Conservation (phyloP, 2,888 invertebrate genomes). For the Epistrophella euchroma region DNA sequence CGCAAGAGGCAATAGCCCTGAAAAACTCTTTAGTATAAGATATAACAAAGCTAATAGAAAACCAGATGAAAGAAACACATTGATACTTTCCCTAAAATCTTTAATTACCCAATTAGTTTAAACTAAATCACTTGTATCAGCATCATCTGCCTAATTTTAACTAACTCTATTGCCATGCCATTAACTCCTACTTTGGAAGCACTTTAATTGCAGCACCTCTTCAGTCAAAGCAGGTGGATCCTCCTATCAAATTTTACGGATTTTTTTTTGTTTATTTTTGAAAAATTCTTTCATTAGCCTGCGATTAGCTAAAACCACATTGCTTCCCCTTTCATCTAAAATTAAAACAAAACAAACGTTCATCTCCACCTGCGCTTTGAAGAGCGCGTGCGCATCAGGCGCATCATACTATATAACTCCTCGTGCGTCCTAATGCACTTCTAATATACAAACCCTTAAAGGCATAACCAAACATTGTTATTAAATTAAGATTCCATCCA, state of each 20-base stretch:
- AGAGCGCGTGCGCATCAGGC: slow-evolving; percentile 11
- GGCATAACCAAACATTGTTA: slow-evolving; percentile 74
- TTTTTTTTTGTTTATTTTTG: slow-evolving; percentile 32
- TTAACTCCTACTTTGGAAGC: slow-evolving; percentile 61
- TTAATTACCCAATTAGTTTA: background rate
- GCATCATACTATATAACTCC: slow-evolving; percentile 6
- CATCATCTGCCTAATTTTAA: slow-evolving; percentile 49
- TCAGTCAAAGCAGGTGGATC: slow-evolving; percentile 44
- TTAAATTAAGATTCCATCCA: slow-evolving; percentile 74
- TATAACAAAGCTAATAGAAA: background rate
- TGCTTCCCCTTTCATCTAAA: slow-evolving; percentile 6
- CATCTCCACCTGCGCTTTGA: slow-evolving; percentile 49
- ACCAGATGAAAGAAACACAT: background rate
- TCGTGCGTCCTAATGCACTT: slow-evolving; percentile 55
- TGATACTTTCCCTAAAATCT: background rate
- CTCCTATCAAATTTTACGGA: slow-evolving; percentile 4
- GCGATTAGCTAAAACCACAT: slow-evolving; percentile 58
- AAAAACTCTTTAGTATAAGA: too few species aligned
- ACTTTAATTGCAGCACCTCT: slow-evolving; percentile 35
- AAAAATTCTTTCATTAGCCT: slow-evolving; percentile 60
- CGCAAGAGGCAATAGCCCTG: too few species aligned
- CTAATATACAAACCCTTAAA: slow-evolving; percentile 47
- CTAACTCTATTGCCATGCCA: slow-evolving; percentile 1
- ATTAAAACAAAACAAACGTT: slow-evolving; percentile 13
- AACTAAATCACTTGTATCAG: background rate